These are phyloP conservation scores for Gambusia yucatana DNA, from an alignment of 2,797 vertebrate genomes.

Conservation along the genomic window DNA sequence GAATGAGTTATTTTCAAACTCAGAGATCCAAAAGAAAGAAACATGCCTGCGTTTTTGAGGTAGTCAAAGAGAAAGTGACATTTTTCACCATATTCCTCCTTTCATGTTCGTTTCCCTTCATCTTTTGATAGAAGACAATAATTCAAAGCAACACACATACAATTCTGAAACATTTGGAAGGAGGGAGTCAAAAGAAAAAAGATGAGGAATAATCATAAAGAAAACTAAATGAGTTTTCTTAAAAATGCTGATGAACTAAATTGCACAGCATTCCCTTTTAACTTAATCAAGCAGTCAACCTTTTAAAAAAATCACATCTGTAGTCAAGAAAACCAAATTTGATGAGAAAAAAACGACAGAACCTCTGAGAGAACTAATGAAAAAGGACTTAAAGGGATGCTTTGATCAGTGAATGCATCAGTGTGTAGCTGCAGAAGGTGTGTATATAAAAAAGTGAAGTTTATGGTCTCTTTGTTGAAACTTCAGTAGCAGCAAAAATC, in stretches of 20 bases:
- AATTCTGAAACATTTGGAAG: not conserved
- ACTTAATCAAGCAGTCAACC: not conserved
- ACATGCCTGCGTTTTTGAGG: not conserved
- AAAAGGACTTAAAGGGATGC: conserved; percentile 1
- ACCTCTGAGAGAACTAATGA: conserved; percentile 1
- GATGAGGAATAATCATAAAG: not conserved
- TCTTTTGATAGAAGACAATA: not conserved
- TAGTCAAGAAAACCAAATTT: not conserved
- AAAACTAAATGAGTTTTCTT: not conserved
- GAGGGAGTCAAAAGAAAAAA: not conserved
- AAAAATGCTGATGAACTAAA: not conserved
- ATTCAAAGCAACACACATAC: not conserved
- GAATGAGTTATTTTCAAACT: not conserved
- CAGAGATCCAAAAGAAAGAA: not conserved
- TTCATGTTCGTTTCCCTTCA: not conserved
- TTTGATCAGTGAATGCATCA: conserved; percentile 15
- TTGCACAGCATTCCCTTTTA: not conserved
- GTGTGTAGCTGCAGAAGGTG: not conserved
- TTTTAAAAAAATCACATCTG: conserved; percentile 3
- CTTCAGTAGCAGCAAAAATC: not conserved
- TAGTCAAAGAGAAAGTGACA: not conserved
- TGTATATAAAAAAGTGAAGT: conserved; percentile 3
- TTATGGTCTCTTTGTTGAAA: not conserved
- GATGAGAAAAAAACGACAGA: not conserved
- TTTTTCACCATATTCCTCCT: not conserved